Evolutionary conservation across 2,113 vertebrate species (phyloP).

Genomic region (Hyperoodon ampullatus): DNA sequence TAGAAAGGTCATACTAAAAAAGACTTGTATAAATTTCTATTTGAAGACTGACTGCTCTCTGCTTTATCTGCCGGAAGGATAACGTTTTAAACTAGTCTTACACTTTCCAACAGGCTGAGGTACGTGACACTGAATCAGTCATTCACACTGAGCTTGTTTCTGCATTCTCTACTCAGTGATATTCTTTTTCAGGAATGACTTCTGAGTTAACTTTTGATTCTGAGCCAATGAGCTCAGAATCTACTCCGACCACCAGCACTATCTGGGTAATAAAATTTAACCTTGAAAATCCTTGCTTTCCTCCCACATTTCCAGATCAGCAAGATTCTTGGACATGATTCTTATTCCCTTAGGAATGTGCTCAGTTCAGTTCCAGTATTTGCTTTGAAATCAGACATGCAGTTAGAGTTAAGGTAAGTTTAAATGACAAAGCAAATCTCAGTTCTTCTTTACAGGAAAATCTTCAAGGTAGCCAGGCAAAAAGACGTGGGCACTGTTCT

Average conservation of each 20-base stretch:
- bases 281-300: constrained; percentile 50
- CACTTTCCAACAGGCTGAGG: neutral
- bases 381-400: neutral
- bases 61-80: constrained; percentile 6
- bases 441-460: neutral
- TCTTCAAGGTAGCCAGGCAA: neutral
- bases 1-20: neutral
- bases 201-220: neutral
- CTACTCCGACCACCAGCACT: constrained; percentile 34
- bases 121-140: neutral
- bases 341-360: constrained; percentile 59
- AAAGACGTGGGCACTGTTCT: neutral
- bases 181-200: constrained; percentile 46
- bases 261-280: constrained; percentile 32
- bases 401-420: neutral
- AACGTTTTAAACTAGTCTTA: neutral
- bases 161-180: neutral
- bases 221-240: constrained; percentile 31
- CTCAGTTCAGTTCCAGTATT: constrained; percentile 9
- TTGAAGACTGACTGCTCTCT: constrained; percentile 37
- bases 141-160: neutral
- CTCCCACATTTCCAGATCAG: constrained; percentile 61
- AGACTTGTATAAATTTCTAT: neutral
- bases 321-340: constrained; percentile 60
- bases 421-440: constrained; percentile 34